Evolutionary conservation across 2,888 invertebrate species (phyloP), one percentile per base, ranked within the genome.

Genomic region (Cenopis cana): DNA sequence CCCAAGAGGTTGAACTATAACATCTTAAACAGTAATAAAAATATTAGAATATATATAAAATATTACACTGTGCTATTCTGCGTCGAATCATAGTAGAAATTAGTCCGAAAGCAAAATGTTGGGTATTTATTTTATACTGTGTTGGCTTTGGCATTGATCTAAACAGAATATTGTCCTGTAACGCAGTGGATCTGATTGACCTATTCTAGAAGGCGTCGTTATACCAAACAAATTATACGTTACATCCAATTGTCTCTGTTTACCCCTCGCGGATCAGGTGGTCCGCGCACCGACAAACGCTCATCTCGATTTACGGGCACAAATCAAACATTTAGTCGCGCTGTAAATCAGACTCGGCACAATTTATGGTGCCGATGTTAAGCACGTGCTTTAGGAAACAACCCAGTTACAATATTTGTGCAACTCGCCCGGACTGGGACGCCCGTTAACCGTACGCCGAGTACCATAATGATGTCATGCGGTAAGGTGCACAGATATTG

Each of bases 291-390:
- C 87, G 89, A 88, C 89, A 86, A 81, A 85, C 82, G 91, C 86
- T 93, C 89, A 93, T 92, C 93, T 91, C 91, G 89, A 93, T 93
- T 91, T 91, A 91, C 88, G 90, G 81, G 89, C 87, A 83, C 89
- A 91, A 91, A 91, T 91, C 91, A 91, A 91, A 91, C 90, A 91
- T 91, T 91, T 91, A 91, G 90, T 82, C 85, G 83, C 81, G 87
- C 82, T 82, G 91, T 93, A 93, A 93, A 93, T 93, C 93, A 92
- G 91, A 82, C 87, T 90, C 83, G 81, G 79, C 74, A 78, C 81
- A 85, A 91, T 93, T 93, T 92, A 91, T 88, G 83, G 86, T 81
- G 77, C 79, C 80, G 83, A 79, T 74, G 82, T 81, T 83, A 81
- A 85, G 79, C 82, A 86, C 87, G 88, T 84, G 77, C 78, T 73